phyloP scores from a whole-genome alignment of 2,113 vertebrate genomes.

The Abramis brama region DNA sequence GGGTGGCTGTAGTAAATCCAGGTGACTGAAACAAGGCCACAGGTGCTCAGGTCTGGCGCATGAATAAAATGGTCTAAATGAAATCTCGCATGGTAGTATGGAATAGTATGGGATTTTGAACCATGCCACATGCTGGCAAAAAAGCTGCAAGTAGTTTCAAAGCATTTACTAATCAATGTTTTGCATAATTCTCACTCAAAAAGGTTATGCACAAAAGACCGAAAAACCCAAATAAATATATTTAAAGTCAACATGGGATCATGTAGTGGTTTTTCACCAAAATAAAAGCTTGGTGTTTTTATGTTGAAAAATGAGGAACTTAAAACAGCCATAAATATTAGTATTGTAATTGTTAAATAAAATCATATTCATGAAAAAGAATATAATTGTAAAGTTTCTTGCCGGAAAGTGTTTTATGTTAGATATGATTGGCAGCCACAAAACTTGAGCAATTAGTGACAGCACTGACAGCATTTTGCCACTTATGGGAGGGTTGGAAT shows the following conservation, averaged over 20 bases:
- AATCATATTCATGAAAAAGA: too few relatives aligned
- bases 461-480: constrained; percentile 18
- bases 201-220: background rate
- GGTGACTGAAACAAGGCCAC: constrained; percentile 31
- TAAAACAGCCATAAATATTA: background rate
- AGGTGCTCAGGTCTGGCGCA: background rate
- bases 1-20: background rate
- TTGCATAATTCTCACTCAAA: background rate
- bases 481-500: constrained; percentile 39
- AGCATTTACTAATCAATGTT: background rate
- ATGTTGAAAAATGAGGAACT: background rate
- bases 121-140: background rate
- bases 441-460: background rate
- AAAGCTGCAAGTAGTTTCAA: background rate
- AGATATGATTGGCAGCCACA: constrained; percentile 29
- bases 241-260: background rate
- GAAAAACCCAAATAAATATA: background rate
- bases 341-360: background rate
- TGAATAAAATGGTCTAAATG: background rate
- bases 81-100: background rate
- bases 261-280: background rate
- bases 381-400: background rate
- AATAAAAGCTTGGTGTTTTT: background rate
- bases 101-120: too few relatives aligned
- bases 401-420: background rate